phyloP scores from a whole-genome alignment of 2,113 vertebrate species.

The Antennarius striatus region DNA sequence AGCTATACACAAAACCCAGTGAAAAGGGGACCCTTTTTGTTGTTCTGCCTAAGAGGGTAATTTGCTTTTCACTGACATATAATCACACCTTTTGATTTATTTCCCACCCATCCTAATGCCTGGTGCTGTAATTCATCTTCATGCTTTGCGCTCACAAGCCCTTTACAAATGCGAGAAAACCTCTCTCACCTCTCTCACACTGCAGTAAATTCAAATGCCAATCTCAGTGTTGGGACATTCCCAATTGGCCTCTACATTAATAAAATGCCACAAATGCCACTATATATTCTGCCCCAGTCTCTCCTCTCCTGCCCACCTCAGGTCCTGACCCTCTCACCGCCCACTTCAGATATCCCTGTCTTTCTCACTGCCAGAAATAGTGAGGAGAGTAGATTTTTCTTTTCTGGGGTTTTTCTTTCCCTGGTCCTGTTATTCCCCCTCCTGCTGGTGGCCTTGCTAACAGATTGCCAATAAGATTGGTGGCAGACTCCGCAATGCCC shows the following conservation, averaged over 20 bases:
- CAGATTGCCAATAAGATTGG: slow-evolving; percentile 81
- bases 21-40: slow-evolving; percentile 36
- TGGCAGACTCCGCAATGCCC: slow-evolving; percentile 64
- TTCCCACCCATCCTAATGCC: slow-evolving; percentile 32
- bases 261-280: slow-evolving; percentile 36
- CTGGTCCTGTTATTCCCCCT: slow-evolving; percentile 61
- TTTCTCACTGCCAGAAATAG: slow-evolving; percentile 51
- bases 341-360: slow-evolving; percentile 30
- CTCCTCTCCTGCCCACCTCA: slow-evolving; percentile 34
- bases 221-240: slow-evolving; percentile 49
- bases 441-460: slow-evolving; percentile 71
- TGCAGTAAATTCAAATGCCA: slow-evolving; percentile 67
- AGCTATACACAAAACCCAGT: slow-evolving; percentile 11
- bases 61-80: slow-evolving; percentile 43
- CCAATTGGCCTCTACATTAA: slow-evolving; percentile 35
- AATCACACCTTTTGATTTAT: slow-evolving; percentile 54
- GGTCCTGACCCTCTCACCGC: slow-evolving; percentile 53
- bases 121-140: slow-evolving; percentile 56
- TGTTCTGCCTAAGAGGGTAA: slow-evolving; percentile 39
- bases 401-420: slow-evolving; percentile 57
- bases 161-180: slow-evolving; percentile 32
- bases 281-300: slow-evolving; percentile 55
- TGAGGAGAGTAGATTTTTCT: slow-evolving; percentile 65
- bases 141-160: slow-evolving; percentile 36
- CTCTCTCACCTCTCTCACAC: slow-evolving; percentile 38